These are phyloP conservation scores for Nineta flava DNA, from an alignment of 2,888 invertebrate species.

Conservation along the genomic window DNA sequence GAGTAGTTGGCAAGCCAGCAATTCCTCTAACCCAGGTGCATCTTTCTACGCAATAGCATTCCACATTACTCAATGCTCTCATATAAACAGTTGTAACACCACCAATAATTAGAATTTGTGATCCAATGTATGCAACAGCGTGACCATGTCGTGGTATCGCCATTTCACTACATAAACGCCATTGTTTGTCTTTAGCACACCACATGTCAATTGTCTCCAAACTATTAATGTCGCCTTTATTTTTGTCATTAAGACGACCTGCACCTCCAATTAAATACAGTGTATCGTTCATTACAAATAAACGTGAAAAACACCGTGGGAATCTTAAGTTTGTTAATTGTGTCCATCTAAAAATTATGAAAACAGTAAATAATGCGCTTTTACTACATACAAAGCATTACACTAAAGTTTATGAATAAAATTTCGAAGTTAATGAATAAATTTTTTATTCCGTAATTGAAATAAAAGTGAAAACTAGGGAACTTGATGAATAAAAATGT, in stretches of 20 bases:
- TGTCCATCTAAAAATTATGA: slow-evolving; percentile 33
- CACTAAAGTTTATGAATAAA: no score
- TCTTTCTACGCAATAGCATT: slow-evolving; percentile 46
- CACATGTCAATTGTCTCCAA: slow-evolving; percentile 42
- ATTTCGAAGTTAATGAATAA: no score
- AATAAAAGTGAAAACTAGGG: no score
- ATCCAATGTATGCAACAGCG: slow-evolving; percentile 43
- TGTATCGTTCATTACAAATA: slow-evolving; percentile 37
- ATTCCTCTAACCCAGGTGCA: slow-evolving; percentile 43
- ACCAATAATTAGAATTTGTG: slow-evolving; percentile 46
- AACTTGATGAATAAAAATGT: no score
- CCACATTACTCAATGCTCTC: slow-evolving; percentile 46
- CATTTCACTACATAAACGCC: slow-evolving; percentile 43
- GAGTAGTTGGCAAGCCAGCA: slow-evolving; percentile 40
- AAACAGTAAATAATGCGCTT: no score
- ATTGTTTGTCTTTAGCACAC: slow-evolving; percentile 36
- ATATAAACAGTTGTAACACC: slow-evolving; percentile 48
- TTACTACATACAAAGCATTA: no score
- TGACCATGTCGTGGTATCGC: slow-evolving; percentile 50
- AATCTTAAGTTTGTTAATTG: slow-evolving; percentile 35
- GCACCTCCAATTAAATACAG: slow-evolving; percentile 54
- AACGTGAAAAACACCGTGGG: slow-evolving; percentile 35
- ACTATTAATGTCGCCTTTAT: slow-evolving; percentile 38
- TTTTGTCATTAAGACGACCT: slow-evolving; percentile 35
- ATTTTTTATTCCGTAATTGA: no score